Evolutionary conservation across 2,797 vertebrate genomes (phyloP).

Genomic region (Chaunax sp.): DNA sequence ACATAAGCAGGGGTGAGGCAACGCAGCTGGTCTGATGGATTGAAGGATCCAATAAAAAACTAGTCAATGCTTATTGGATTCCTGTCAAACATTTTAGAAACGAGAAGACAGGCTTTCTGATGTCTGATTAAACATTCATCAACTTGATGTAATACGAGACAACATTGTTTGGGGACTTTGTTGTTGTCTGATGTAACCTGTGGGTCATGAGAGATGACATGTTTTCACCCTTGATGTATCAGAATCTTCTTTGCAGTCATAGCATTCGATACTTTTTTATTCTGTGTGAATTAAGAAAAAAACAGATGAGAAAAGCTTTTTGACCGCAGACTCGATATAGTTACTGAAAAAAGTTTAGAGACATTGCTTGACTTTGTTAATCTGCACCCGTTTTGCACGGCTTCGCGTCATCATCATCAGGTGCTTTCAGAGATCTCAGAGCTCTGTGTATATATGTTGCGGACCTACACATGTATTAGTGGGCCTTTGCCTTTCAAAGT

Average conservation of each 20-base stretch:
- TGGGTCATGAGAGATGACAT: constrained; percentile 12
- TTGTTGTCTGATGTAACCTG: constrained; percentile 29
- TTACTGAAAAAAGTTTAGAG: constrained; percentile 1
- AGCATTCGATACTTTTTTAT: not conserved
- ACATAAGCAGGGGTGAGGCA: not conserved
- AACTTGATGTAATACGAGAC: constrained; percentile 24
- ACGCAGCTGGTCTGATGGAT: constrained; percentile 35
- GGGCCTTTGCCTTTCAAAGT: constrained; percentile 65
- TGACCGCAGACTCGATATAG: not conserved
- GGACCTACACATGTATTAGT: constrained; percentile 26
- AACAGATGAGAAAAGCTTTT: not conserved
- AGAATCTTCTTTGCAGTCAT: not conserved
- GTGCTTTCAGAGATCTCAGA: too few relatives aligned
- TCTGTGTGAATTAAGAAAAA: constrained; percentile 18
- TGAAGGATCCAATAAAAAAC: constrained; percentile 20
- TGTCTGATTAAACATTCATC: constrained; percentile 22
- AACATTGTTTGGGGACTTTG: constrained; percentile 22
- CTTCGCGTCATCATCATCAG: too few relatives aligned
- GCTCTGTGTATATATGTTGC: constrained; percentile 24
- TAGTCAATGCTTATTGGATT: constrained; percentile 35
- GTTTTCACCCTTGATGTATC: constrained; percentile 5
- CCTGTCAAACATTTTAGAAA: constrained; percentile 40
- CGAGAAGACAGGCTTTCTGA: constrained; percentile 5
- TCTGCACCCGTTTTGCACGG: constrained; percentile 1
- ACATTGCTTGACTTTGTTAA: constrained; percentile 5